A percentile compares a stretch with the other conserved stretches of the same genome.
These are phyloP conservation scores for Ophiodon elongatus DNA, from an alignment of 2,113 vertebrate genomes.

Conservation along the genomic window DNA sequence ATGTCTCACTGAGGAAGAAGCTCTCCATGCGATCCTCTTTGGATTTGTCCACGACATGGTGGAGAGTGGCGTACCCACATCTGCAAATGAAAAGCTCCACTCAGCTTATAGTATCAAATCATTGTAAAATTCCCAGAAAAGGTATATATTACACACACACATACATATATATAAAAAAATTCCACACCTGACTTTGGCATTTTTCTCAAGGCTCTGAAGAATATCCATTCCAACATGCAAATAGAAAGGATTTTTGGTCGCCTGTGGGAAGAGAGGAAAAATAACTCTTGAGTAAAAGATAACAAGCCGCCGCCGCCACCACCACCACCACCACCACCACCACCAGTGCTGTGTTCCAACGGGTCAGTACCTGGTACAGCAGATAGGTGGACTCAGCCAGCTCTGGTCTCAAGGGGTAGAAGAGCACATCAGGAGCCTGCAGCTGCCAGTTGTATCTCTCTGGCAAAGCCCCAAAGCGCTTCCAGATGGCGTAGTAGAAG, in stretches of 20 bases:
- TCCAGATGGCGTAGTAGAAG: slow-evolving; percentile 99
- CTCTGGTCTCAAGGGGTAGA: slow-evolving; percentile 96
- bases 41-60: slow-evolving; percentile 97
- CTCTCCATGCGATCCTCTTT: slow-evolving; percentile 99
- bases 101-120: slow-evolving; percentile 13
- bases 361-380: slow-evolving; percentile 90
- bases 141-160: too few relatives aligned
- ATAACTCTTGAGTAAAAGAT: background rate
- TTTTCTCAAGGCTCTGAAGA: slow-evolving; percentile 96
- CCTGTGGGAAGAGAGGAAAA: slow-evolving; percentile 79
- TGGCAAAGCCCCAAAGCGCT: slow-evolving; percentile 95
- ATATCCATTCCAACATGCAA: slow-evolving; percentile 99
- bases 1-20: slow-evolving; percentile 99
- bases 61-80: slow-evolving; percentile 97
- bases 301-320: slow-evolving; percentile 8
- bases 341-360: background rate
- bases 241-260: slow-evolving; percentile 99
- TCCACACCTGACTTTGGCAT: slow-evolving; percentile 95
- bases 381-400: slow-evolving; percentile 97
- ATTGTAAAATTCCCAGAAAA: background rate
- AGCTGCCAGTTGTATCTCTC: slow-evolving; percentile 99
- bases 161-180: background rate
- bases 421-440: slow-evolving; percentile 95
- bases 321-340: background rate
- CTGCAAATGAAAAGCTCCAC: slow-evolving; percentile 74